Conservation (phyloP, 1,140 invertebrate genomes). For the Lordiphosa mommai region DNA sequence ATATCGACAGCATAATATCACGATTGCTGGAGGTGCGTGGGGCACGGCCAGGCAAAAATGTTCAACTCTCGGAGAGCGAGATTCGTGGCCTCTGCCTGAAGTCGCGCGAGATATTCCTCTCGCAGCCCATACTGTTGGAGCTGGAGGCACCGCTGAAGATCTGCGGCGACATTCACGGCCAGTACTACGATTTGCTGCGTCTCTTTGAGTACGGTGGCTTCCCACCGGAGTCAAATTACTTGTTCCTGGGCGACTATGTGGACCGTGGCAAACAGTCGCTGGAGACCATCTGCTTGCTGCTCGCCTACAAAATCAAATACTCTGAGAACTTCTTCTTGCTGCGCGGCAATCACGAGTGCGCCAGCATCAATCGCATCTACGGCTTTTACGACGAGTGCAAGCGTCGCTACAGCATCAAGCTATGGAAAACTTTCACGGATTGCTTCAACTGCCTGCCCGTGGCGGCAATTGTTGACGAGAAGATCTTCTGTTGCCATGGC, state of each 20-base stretch:
- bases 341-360: conserved; percentile 92
- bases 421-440: conserved; percentile 99
- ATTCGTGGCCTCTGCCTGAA: conserved; percentile 97
- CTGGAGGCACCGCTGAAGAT: conserved; percentile 99
- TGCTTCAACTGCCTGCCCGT: conserved; percentile 99
- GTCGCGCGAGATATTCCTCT: conserved; percentile 98
- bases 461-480: conserved; percentile 97
- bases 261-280: conserved; percentile 91
- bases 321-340: conserved; percentile 94
- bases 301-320: conserved; percentile 98
- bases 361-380: conserved; percentile 97
- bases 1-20: conserved; percentile 78
- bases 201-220: conserved; percentile 99
- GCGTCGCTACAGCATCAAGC: conserved; percentile 97
- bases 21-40: conserved; percentile 78
- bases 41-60: conserved; percentile 89
- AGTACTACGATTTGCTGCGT: conserved; percentile 98
- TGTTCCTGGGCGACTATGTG: conserved; percentile 96
- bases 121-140: conserved; percentile 98
- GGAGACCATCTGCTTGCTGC: conserved; percentile 95
- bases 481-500: conserved; percentile 99
- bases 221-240: conserved; percentile 99
- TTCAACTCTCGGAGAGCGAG: conserved; percentile 97
- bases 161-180: conserved; percentile 99
- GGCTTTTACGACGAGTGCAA: conserved; percentile 99